These are phyloP conservation scores for Verasper variegatus DNA, from an alignment of 2,113 vertebrate genomes.

Conservation along the genomic window DNA sequence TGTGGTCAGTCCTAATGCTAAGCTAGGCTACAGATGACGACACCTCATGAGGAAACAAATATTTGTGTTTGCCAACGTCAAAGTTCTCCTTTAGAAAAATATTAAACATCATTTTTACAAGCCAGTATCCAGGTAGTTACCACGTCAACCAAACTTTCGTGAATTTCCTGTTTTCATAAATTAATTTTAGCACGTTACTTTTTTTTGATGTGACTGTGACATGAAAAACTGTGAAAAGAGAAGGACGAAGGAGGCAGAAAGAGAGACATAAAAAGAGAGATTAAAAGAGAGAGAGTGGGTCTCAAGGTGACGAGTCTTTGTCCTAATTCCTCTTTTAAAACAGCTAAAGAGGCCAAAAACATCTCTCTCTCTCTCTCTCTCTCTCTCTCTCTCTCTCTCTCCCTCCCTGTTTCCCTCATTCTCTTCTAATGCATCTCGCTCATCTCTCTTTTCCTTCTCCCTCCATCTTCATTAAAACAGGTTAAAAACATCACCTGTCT, in stretches of 20 bases:
- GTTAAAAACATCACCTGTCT: conserved; percentile 33
- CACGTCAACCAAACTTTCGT: too few relatives aligned
- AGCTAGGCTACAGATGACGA: too few relatives aligned
- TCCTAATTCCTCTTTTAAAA: conserved; percentile 75
- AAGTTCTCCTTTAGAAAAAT: too few relatives aligned
- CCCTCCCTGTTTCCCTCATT: not conserved
- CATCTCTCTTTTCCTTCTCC: not conserved
- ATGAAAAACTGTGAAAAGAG: too few relatives aligned
- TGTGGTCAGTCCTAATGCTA: too few relatives aligned
- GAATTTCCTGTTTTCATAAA: too few relatives aligned
- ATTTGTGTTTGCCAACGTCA: too few relatives aligned
- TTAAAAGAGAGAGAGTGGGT: conserved; percentile 40
- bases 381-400: conserved; percentile 1
- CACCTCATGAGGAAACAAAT: too few relatives aligned
- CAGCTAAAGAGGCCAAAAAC: conserved; percentile 74
- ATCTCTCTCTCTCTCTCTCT: not conserved
- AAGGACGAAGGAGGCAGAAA: not conserved
- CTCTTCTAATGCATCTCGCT: not conserved
- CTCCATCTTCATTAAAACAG: conserved; percentile 27
- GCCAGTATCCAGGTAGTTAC: too few relatives aligned
- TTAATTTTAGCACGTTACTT: too few relatives aligned
- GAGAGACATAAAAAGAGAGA: conserved; percentile 18
- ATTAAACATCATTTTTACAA: too few relatives aligned
- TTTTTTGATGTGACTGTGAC: too few relatives aligned
- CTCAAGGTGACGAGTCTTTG: conserved; percentile 73